A percentile compares a stretch with the other conserved stretches of the same genome.
Conservation (phyloP, 35 echinoderm and acorn worm species). For the Acanthaster planci region DNA sequence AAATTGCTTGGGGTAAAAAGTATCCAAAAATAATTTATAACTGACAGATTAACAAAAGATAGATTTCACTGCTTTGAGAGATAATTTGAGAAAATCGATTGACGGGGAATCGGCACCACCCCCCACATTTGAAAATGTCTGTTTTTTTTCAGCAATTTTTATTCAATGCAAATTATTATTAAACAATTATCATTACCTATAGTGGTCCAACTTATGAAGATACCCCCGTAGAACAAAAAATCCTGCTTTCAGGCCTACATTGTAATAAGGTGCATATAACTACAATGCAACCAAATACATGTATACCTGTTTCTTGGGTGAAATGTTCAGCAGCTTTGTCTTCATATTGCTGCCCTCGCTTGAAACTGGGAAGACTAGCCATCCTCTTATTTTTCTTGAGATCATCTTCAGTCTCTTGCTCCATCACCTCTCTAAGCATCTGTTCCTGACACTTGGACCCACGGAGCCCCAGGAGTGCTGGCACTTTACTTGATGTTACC, state of each 20-base stretch:
- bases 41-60: not conserved
- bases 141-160: not conserved
- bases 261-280: not conserved
- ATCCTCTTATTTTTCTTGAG: not conserved
- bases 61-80: not conserved
- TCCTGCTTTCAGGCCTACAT: not conserved
- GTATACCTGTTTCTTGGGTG: not conserved
- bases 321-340: slow-evolving; percentile 7
- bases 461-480: not conserved
- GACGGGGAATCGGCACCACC: not conserved
- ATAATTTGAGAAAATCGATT: not conserved
- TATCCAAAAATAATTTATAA: not conserved
- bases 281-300: not conserved
- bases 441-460: not conserved
- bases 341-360: not conserved
- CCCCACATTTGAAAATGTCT: not conserved
- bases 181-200: not conserved
- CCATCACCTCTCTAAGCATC: not conserved
- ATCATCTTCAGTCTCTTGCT: slow-evolving; percentile 3
- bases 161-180: not conserved
- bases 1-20: not conserved
- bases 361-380: not conserved
- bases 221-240: not conserved
- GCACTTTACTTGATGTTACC: not conserved
- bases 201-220: not conserved